Conservation (phyloP, 2,888 invertebrate genomes). For the Tachina fera region DNA sequence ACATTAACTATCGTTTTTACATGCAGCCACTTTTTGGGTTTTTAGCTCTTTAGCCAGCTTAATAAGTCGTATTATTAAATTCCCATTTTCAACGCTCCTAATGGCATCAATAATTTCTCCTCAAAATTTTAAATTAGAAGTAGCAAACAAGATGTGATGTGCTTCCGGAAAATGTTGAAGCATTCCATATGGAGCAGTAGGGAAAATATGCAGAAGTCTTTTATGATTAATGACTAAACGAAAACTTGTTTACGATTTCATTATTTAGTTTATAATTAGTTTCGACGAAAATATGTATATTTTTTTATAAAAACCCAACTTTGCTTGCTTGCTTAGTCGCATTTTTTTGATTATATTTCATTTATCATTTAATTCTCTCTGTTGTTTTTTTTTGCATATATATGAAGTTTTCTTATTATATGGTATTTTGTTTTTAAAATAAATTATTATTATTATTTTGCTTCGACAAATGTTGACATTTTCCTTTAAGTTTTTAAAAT, state of each 20-base stretch:
- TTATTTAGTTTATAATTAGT: constrained; percentile 42
- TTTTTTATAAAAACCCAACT: constrained; percentile 13
- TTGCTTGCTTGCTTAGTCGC: background rate
- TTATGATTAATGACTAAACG: constrained; percentile 49
- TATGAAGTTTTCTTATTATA: background rate
- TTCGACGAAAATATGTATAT: background rate
- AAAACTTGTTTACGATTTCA: constrained; percentile 18
- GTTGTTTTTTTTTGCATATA: background rate
- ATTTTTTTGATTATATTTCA: background rate
- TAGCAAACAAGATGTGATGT: no score
- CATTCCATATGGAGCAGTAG: no score
- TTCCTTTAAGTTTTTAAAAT: background rate
- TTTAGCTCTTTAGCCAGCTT: no score
- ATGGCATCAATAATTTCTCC: no score
- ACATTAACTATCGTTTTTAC: no score
- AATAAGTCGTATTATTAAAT: no score
- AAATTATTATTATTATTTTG: constrained; percentile 35
- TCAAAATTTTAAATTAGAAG: no score
- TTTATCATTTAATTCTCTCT: background rate
- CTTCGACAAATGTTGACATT: constrained; percentile 39
- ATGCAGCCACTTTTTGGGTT: no score
- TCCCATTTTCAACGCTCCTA: no score
- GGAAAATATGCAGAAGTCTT: background rate
- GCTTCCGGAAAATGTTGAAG: no score
- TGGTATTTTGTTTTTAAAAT: background rate